A percentile compares a stretch with the other conserved stretches of the same genome.
Evolutionary conservation across 1,140 invertebrate species (phyloP).

Genomic region (Triops cancriformis): DNA sequence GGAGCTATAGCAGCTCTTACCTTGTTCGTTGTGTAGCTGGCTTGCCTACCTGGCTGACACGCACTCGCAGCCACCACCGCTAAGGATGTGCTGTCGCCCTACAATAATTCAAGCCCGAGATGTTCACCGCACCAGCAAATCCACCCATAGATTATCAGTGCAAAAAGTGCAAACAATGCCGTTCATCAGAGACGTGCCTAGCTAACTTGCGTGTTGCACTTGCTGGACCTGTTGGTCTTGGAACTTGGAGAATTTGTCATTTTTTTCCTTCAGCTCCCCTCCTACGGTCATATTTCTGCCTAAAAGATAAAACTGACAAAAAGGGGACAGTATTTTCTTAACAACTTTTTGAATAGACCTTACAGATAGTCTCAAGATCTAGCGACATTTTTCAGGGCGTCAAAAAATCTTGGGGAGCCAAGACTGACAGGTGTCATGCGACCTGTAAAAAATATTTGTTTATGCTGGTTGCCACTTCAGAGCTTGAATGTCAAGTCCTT

Average conservation of each 20-base stretch:
- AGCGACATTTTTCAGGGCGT: slow-evolving; percentile 5
- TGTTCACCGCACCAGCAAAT: neutral
- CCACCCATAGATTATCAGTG: neutral
- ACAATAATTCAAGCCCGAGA: neutral
- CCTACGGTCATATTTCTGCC: too few relatives aligned
- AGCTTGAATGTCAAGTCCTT: neutral
- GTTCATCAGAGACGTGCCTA: too few relatives aligned
- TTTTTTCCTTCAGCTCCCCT: too few relatives aligned
- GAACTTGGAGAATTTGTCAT: too few relatives aligned
- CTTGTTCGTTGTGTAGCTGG: neutral
- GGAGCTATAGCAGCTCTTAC: neutral
- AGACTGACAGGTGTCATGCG: slow-evolving; percentile 12
- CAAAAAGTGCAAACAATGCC: too few relatives aligned
- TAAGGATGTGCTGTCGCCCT: neutral
- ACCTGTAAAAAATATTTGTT: slow-evolving; percentile 11
- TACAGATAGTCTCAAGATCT: slow-evolving; percentile 1
- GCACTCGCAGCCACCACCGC: neutral
- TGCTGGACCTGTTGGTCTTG: too few relatives aligned
- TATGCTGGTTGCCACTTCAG: slow-evolving; percentile 4
- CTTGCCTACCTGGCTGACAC: neutral
- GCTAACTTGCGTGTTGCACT: too few relatives aligned
- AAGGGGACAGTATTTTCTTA: neutral
- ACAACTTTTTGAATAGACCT: neutral
- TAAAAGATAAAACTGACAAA: neutral
- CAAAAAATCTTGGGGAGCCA: neutral